A percentile compares a stretch with the other conserved stretches of the same genome.
phyloP scores from a whole-genome alignment of 2,888 invertebrate species.

The Eupithecia pulchellata region DNA sequence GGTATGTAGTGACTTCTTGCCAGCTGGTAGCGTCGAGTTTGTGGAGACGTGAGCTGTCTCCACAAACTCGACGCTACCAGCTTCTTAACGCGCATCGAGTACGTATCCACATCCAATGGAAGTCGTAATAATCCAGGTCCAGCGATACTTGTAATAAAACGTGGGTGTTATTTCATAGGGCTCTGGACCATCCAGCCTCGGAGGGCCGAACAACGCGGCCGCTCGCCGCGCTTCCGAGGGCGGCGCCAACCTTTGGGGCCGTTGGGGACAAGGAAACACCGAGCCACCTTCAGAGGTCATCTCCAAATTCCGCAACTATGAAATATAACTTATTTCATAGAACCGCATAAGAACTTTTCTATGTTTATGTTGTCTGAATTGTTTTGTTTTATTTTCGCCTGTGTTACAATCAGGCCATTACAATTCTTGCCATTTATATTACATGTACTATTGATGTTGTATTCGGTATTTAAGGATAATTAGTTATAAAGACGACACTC shows the following conservation, averaged over 20 bases:
- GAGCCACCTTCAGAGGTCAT: conserved; percentile 92
- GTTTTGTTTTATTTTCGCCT: conserved; percentile 44
- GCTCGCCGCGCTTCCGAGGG: conserved; percentile 93
- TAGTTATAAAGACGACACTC: conserved; percentile 72
- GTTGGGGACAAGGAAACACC: conserved; percentile 88
- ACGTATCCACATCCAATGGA: no score
- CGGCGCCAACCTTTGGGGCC: conserved; percentile 91
- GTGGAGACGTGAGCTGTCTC: no score
- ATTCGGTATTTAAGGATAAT: conserved; percentile 57
- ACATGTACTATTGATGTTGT: conserved; percentile 46
- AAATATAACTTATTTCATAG: conserved; percentile 88
- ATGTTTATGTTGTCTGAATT: conserved; percentile 39
- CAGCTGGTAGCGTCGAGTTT: no score
- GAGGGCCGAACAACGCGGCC: conserved; percentile 73
- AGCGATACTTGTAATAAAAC: no score
- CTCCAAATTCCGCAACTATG: conserved; percentile 95
- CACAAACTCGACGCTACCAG: no score
- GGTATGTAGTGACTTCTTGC: no score
- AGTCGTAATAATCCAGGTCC: no score
- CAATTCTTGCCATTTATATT: conserved; percentile 60
- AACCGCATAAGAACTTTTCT: background rate
- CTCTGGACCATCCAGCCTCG: conserved; percentile 82
- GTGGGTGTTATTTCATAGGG: conserved; percentile 46
- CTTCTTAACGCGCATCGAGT: no score
- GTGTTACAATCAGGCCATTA: conserved; percentile 62